Percentiles rank a stretch among this genome's conserved stretches.
phyloP scores from a whole-genome alignment of 2,888 invertebrate genomes.

The Monopis laevigella region DNA sequence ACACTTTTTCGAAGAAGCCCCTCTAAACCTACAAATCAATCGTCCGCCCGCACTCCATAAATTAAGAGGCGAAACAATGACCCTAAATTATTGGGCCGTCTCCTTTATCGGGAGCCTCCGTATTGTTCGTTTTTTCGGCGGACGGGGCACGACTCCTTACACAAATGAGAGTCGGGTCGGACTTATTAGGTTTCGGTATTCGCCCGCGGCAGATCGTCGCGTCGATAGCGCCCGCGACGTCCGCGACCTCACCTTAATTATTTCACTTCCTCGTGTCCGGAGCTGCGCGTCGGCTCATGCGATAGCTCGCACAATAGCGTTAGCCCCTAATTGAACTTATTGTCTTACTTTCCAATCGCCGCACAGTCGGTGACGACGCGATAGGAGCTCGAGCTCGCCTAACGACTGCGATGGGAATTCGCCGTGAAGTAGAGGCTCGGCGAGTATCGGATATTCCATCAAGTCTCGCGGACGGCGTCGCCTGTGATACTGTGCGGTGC shows the following conservation, averaged over 20 bases:
- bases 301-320: constrained; percentile 34
- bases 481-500: constrained; percentile 33
- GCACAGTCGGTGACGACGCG: constrained; percentile 19
- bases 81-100: constrained; percentile 63
- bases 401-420: constrained; percentile 14
- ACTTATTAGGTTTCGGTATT: constrained; percentile 63
- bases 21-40: constrained; percentile 62
- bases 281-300: constrained; percentile 16
- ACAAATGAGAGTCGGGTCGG: constrained; percentile 59
- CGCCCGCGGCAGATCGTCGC: constrained; percentile 50
- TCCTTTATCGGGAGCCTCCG: constrained; percentile 46
- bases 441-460: constrained; percentile 51
- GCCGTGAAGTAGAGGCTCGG: constrained; percentile 3
- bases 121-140: constrained; percentile 51
- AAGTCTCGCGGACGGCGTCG: constrained; percentile 24
- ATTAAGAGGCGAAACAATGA: constrained; percentile 62
- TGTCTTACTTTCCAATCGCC: constrained; percentile 21
- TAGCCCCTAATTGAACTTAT: constrained; percentile 28
- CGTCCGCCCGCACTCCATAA: constrained; percentile 61
- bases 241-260: constrained; percentile 41
- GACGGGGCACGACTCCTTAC: constrained; percentile 36
- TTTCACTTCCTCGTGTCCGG: constrained; percentile 40
- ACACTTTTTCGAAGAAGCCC: constrained; percentile 40
- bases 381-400: constrained; percentile 15
- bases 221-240: constrained; percentile 38